Conservation (phyloP, 2,797 vertebrate species). For the Varecia variegata region DNA sequence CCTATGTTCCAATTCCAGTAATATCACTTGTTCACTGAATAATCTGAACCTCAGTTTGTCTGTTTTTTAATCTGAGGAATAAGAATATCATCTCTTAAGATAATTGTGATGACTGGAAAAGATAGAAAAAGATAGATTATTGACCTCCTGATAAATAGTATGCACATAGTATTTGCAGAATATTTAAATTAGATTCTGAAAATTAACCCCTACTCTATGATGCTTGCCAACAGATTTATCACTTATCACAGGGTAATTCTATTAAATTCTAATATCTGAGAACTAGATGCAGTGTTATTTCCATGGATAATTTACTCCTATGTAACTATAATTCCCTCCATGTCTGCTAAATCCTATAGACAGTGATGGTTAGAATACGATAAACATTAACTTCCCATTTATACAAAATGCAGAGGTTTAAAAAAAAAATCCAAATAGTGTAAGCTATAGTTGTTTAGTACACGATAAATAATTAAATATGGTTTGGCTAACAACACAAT, state of each 20-base stretch:
- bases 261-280: background rate
- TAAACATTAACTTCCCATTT: background rate
- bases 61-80: background rate
- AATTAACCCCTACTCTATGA: background rate
- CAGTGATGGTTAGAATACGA: background rate
- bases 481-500: background rate
- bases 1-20: background rate
- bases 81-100: background rate
- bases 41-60: background rate
- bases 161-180: background rate
- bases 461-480: background rate
- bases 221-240: background rate
- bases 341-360: background rate
- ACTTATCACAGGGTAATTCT: background rate
- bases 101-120: background rate
- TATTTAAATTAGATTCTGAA: conserved; percentile 31
- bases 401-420: background rate
- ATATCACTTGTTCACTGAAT: background rate
- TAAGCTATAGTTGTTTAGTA: background rate
- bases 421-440: background rate
- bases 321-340: background rate
- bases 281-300: background rate
- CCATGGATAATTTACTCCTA: background rate
- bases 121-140: background rate
- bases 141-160: background rate